Conservation (phyloP, 1,140 invertebrate genomes). For the Lasaia peninsularis region DNA sequence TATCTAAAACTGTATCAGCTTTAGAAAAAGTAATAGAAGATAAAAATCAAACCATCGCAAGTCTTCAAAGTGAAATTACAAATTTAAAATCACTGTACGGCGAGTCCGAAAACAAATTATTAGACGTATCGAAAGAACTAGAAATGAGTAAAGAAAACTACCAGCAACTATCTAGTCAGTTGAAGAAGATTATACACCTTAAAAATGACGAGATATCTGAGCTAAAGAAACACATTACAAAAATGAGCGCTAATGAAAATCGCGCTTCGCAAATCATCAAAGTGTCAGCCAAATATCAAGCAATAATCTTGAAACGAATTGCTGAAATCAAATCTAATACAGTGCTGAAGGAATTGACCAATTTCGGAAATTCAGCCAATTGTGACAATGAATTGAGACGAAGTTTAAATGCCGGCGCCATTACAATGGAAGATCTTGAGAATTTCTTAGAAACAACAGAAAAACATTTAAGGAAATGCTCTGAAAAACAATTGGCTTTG, state of each 20-base stretch:
- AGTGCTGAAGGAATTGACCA: conserved; percentile 61
- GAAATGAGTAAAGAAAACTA: conserved; percentile 60
- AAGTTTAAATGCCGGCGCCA: conserved; percentile 45
- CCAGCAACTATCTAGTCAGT: conserved; percentile 54
- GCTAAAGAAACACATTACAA: conserved; percentile 55
- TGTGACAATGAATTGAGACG: conserved; percentile 48
- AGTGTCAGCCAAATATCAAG: conserved; percentile 64
- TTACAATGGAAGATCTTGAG: conserved; percentile 67
- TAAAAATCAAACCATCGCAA: conserved; percentile 57
- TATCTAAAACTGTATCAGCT: conserved; percentile 57
- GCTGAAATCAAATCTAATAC: conserved; percentile 65
- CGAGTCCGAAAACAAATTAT: conserved; percentile 57
- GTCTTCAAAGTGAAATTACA: conserved; percentile 57
- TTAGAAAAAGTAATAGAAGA: conserved; percentile 63
- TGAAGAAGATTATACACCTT: conserved; percentile 63
- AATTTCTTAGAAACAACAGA: conserved; percentile 69
- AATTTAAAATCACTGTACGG: conserved; percentile 55
- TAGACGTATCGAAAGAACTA: conserved; percentile 55
- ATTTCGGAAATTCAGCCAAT: conserved; percentile 51
- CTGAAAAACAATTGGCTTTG: conserved; percentile 52
- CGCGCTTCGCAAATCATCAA: conserved; percentile 64
- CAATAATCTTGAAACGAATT: conserved; percentile 64
- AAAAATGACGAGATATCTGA: conserved; percentile 69
- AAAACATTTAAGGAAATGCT: conserved; percentile 49
- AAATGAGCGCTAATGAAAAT: conserved; percentile 62